Conservation (phyloP, 2,113 vertebrate species). For the Microcebus ravelobensis region DNA sequence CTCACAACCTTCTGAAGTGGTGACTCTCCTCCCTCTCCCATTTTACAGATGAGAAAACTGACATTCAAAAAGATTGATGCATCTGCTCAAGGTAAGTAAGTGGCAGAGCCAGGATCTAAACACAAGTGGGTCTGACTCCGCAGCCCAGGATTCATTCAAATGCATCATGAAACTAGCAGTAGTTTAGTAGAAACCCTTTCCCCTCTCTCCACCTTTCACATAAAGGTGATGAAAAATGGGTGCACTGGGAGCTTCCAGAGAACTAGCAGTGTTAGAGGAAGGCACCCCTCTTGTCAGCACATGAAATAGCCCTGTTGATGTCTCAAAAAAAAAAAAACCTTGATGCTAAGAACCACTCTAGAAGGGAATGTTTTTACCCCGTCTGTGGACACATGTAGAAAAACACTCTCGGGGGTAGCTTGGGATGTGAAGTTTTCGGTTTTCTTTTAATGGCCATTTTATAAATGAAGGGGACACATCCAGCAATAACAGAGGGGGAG, state of each 20-base stretch:
- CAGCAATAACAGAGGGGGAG: not conserved
- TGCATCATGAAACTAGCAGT: not conserved
- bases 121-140: not conserved
- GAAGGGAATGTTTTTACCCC: not conserved
- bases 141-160: not conserved
- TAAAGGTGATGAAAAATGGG: not conserved
- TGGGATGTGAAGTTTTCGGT: not conserved
- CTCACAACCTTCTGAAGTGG: not conserved
- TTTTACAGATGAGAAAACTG: not conserved
- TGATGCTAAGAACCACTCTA: not conserved
- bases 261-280: not conserved
- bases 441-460: constrained; percentile 13
- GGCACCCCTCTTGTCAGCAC: not conserved
- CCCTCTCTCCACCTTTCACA: not conserved
- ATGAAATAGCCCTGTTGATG: too few species aligned
- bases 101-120: not conserved
- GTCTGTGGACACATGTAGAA: not conserved
- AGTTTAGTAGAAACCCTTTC: not conserved
- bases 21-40: not conserved
- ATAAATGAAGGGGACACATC: not conserved
- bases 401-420: not conserved
- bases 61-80: not conserved
- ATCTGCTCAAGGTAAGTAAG: not conserved
- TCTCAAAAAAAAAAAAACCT: not conserved
- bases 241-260: not conserved